phyloP scores from a whole-genome alignment of 2,797 vertebrate species.

The Mormyrops boulengeri region DNA sequence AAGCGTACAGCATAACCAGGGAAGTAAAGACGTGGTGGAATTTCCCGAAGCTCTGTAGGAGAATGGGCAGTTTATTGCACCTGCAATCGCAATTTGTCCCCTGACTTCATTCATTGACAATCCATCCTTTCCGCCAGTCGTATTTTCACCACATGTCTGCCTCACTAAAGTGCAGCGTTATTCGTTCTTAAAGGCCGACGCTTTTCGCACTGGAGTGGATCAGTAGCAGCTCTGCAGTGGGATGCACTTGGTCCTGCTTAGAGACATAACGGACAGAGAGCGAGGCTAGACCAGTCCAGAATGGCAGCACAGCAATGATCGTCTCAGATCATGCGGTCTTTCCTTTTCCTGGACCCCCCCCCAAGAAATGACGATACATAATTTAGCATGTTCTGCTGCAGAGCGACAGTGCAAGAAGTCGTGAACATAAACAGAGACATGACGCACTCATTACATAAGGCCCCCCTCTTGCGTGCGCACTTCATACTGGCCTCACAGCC shows the following conservation, averaged over 20 bases:
- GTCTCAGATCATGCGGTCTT: background rate
- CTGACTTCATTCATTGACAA: background rate
- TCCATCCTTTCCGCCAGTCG: background rate
- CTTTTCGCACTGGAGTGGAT: background rate
- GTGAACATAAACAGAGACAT: background rate
- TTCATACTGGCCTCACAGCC: background rate
- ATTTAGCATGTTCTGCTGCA: background rate
- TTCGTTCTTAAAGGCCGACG: background rate
- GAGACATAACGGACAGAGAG: background rate
- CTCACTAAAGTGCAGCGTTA: background rate
- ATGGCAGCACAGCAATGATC: background rate
- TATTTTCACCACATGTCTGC: background rate
- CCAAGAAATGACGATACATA: background rate
- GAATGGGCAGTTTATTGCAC: background rate
- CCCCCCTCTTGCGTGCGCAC: background rate
- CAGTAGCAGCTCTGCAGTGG: background rate
- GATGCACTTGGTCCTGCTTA: background rate
- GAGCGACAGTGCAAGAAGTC: background rate
- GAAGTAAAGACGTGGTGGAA: background rate
- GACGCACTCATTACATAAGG: background rate
- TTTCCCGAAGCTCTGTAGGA: background rate
- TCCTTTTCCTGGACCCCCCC: slow-evolving; percentile 1
- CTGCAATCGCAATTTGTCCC: background rate
- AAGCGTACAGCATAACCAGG: background rate
- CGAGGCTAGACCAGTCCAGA: background rate